These are phyloP conservation scores for Centrocercus urophasianus DNA, from an alignment of 2,113 vertebrate genomes.

Conservation along the genomic window DNA sequence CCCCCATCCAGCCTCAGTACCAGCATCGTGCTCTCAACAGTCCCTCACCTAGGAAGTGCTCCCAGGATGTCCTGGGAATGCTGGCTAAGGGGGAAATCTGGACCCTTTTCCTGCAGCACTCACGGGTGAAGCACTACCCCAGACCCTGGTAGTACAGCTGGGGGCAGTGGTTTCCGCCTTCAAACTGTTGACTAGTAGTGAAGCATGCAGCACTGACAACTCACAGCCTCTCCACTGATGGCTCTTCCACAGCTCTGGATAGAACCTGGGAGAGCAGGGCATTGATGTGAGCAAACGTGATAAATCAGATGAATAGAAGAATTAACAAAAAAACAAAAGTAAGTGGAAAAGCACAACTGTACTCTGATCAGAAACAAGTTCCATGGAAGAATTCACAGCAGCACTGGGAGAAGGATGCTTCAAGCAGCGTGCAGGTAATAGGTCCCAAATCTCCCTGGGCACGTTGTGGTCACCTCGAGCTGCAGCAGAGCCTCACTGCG, in stretches of 20 bases:
- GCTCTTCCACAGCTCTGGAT: not conserved
- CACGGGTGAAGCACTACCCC: not conserved
- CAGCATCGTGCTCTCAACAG: not conserved
- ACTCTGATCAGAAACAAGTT: not conserved
- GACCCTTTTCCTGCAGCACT: not conserved
- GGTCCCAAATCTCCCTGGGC: not conserved
- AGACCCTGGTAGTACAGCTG: not conserved
- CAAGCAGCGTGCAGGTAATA: not conserved
- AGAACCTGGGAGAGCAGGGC: not conserved
- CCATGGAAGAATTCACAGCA: not conserved
- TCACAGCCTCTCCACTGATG: not conserved
- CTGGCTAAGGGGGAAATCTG: not conserved
- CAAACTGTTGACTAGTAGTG: not conserved
- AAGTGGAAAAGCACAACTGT: not conserved
- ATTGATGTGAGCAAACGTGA: not conserved
- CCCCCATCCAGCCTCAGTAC: not conserved
- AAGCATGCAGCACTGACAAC: not conserved
- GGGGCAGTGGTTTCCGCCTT: not conserved
- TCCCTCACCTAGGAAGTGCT: not conserved
- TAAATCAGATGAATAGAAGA: not conserved
- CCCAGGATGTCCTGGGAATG: not conserved
- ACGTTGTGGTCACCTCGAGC: not conserved
- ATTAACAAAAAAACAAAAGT: not conserved
- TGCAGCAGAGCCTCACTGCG: not conserved
- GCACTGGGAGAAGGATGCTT: not conserved